Conservation (phyloP, 1,140 invertebrate species). For the Diabrotica virgifera region DNA sequence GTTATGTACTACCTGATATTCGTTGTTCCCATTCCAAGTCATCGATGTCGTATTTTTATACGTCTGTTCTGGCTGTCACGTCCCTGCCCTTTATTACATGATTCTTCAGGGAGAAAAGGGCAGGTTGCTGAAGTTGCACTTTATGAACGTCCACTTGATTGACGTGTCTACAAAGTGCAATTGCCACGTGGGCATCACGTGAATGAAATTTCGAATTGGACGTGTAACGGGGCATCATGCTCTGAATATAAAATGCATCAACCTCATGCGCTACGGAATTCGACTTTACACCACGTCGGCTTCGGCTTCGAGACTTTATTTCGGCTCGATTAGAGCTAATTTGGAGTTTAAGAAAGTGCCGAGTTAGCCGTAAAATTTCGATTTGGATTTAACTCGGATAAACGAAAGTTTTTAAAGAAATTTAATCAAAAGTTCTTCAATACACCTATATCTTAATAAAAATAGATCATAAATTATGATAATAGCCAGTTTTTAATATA, state of each 20-base stretch:
- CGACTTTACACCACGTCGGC: background rate
- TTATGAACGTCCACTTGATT: conserved; percentile 15
- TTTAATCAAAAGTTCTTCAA: too few relatives aligned
- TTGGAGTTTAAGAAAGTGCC: background rate
- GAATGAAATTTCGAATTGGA: conserved; percentile 12
- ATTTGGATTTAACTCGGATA: background rate
- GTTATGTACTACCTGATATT: too few relatives aligned
- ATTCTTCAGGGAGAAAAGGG: conserved; percentile 3
- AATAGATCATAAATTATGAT: too few relatives aligned
- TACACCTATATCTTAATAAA: too few relatives aligned
- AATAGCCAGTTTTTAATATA: too few relatives aligned
- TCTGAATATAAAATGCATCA: conserved; percentile 5
- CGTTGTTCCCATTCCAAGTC: too few relatives aligned
- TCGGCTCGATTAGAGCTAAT: background rate
- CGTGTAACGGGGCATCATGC: background rate
- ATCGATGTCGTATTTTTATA: too few relatives aligned
- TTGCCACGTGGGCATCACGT: conserved; percentile 6
- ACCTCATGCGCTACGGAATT: background rate
- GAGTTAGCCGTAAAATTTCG: background rate
- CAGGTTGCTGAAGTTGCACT: conserved; percentile 7
- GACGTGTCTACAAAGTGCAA: conserved; percentile 13
- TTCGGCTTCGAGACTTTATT: too few relatives aligned
- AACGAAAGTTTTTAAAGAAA: too few relatives aligned
- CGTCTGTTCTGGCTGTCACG: background rate
- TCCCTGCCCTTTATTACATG: background rate